Conservation (phyloP, 2,888 invertebrate species). For the Cryptocephalus moraei region DNA sequence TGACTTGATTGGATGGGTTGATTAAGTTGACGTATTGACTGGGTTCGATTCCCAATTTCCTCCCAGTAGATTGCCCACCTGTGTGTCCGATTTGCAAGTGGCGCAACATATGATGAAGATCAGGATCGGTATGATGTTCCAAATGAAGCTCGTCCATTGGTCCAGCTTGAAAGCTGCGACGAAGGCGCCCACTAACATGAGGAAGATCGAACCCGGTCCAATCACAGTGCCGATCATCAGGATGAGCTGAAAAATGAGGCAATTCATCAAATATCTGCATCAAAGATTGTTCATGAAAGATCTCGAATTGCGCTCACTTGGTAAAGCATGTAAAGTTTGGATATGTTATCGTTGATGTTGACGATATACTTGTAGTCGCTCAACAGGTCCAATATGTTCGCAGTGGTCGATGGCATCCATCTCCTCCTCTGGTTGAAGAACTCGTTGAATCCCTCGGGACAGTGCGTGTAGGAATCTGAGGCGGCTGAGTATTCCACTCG, state of each 20-base stretch:
- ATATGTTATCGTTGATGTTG: constrained; percentile 80
- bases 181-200: constrained; percentile 75
- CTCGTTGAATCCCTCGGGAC: constrained; percentile 85
- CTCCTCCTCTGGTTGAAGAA: constrained; percentile 90
- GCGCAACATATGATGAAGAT: constrained; percentile 59
- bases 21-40: no score
- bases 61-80: constrained; percentile 40
- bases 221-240: constrained; percentile 66
- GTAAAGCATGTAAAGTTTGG: constrained; percentile 66
- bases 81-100: constrained; percentile 53
- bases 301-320: constrained; percentile 38
- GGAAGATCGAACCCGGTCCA: constrained; percentile 74
- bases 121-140: constrained; percentile 58
- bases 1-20: no score
- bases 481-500: constrained; percentile 92
- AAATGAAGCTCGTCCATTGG: constrained; percentile 53
- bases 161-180: constrained; percentile 66
- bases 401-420: constrained; percentile 95
- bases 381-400: constrained; percentile 85
- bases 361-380: constrained; percentile 69
- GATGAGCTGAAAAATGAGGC: constrained; percentile 53
- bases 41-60: no score
- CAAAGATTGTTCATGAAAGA: no score
- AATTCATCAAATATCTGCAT: no score
- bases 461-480: constrained; percentile 89